Percentiles rank a stretch among this genome's conserved stretches.
Conservation (phyloP, 92 coral and sea anemone species). For the Heteractis magnifica region DNA sequence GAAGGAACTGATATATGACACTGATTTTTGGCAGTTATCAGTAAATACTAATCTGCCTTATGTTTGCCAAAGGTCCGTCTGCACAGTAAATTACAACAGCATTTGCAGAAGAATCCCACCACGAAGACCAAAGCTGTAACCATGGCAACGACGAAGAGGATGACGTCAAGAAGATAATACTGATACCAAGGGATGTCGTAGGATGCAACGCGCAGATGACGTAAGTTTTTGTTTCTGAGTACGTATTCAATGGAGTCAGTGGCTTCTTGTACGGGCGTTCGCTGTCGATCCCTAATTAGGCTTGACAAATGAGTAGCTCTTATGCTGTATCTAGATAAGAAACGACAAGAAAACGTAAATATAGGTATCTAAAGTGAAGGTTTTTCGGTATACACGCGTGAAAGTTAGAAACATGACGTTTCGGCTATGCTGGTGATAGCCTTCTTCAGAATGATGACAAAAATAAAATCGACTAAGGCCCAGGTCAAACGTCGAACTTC, state of each 20-base stretch:
- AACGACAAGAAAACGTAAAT: neutral
- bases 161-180: constrained; percentile 11
- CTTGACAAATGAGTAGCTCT: neutral
- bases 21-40: neutral
- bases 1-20: no score
- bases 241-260: constrained; percentile 13
- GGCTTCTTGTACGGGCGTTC: constrained; percentile 8
- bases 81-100: neutral
- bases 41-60: neutral
- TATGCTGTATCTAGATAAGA: neutral
- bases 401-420: no score
- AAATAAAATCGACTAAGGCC: no score
- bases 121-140: neutral
- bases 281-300: constrained; percentile 9
- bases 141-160: constrained; percentile 3
- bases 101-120: neutral
- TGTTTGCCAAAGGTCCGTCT: neutral
- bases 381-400: no score
- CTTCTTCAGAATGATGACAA: no score
- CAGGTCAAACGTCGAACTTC: no score
- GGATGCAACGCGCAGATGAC: constrained; percentile 7
- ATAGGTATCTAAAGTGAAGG: neutral
- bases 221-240: neutral
- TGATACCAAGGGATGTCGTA: constrained; percentile 19
- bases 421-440: no score